A percentile compares a stretch with the other conserved stretches of the same genome.
Conservation (phyloP, 53 echinoderm and acorn worm genomes). For the Astropecten irregularis region DNA sequence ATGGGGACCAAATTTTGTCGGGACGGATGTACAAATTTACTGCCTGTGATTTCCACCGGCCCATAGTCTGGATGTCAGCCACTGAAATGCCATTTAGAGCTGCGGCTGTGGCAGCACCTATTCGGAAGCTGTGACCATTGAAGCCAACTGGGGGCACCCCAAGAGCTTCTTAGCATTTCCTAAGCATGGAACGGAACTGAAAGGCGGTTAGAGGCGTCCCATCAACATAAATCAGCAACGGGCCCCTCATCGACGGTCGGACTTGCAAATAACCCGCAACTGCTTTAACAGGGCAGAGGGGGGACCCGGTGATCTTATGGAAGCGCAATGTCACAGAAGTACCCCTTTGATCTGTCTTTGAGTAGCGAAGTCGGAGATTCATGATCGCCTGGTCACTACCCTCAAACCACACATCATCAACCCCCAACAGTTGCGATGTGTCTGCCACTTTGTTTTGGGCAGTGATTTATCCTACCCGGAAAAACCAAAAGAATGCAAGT, state of each 20-base stretch:
- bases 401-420: background rate
- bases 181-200: background rate
- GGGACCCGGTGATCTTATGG: background rate
- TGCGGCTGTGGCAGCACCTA: background rate
- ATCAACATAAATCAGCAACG: constrained; percentile 7
- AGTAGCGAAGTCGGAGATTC: background rate
- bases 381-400: background rate
- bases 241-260: background rate
- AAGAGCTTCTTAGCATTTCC: background rate
- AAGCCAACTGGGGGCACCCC: background rate
- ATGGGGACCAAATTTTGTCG: background rate
- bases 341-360: constrained; percentile 16
- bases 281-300: constrained; percentile 8
- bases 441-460: background rate
- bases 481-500: constrained; percentile 23
- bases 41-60: background rate
- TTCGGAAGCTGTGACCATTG: constrained; percentile 5
- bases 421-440: background rate
- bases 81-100: background rate
- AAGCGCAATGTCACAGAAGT: background rate
- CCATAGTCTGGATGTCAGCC: background rate
- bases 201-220: background rate
- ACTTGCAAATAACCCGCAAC: background rate
- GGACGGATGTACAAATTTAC: constrained; percentile 20
- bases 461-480: constrained; percentile 45